Evolutionary conservation across 1,140 invertebrate species (phyloP).

Genomic region (Drosophila serrata): DNA sequence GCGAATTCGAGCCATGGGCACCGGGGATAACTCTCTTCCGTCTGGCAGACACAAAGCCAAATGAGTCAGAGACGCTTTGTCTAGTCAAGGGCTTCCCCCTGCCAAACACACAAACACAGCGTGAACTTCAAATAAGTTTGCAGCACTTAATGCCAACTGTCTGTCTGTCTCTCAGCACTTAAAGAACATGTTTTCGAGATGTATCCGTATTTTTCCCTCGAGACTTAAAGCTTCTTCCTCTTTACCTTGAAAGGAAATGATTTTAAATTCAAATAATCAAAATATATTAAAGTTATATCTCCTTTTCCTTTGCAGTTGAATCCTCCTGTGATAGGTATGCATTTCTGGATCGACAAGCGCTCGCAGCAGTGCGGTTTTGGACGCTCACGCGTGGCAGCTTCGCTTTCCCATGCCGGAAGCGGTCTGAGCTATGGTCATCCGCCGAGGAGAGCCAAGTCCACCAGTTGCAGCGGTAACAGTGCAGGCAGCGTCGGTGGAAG

Average conservation of each 20-base stretch:
- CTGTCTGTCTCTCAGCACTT: constrained; percentile 30
- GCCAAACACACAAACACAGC: constrained; percentile 15
- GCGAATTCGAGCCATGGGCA: constrained; percentile 1
- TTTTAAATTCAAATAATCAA: background rate
- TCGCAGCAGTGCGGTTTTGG: constrained; percentile 89
- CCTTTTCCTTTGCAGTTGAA: constrained; percentile 16
- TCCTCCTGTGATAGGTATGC: constrained; percentile 85
- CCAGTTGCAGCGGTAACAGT: constrained; percentile 53
- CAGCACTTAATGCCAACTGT: constrained; percentile 45
- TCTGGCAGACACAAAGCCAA: constrained; percentile 62
- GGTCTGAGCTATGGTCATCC: constrained; percentile 83
- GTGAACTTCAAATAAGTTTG: constrained; percentile 68
- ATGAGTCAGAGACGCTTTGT: constrained; percentile 75
- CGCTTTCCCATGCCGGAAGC: constrained; percentile 76
- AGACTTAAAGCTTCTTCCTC: background rate
- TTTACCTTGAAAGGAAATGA: too few species aligned
- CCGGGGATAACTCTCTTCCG: constrained; percentile 40
- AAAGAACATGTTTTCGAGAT: constrained; percentile 3
- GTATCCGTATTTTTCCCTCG: background rate
- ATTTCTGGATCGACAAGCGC: constrained; percentile 91
- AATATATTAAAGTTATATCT: background rate
- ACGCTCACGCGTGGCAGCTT: constrained; percentile 85
- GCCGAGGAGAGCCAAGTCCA: constrained; percentile 73
- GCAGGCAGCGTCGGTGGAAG: constrained; percentile 8
- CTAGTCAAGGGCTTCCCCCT: constrained; percentile 44